phyloP scores from a whole-genome alignment of 2,797 vertebrate genomes.

The Halcyon leucocephala region DNA sequence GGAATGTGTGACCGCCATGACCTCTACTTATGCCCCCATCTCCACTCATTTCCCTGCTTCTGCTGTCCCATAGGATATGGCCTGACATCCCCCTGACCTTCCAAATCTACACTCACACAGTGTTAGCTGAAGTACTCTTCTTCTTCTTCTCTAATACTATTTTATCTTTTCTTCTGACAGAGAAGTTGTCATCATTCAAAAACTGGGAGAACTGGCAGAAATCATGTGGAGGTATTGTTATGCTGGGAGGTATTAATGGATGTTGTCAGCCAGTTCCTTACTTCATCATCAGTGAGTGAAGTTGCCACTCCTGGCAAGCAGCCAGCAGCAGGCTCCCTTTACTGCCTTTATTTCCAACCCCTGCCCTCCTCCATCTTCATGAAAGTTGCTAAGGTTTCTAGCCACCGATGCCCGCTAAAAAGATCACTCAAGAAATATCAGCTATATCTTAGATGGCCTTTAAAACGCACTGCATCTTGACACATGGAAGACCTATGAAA shows the following conservation, averaged over 20 bases:
- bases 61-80: background rate
- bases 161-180: background rate
- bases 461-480: background rate
- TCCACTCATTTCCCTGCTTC: background rate
- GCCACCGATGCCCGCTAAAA: background rate
- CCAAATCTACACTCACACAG: background rate
- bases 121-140: background rate
- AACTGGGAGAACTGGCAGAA: background rate
- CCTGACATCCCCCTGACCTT: background rate
- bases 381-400: background rate
- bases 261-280: conserved; percentile 19
- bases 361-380: background rate
- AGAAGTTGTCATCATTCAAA: background rate
- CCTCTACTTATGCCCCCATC: background rate
- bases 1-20: background rate
- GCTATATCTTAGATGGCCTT: background rate
- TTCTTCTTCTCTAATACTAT: background rate
- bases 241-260: background rate
- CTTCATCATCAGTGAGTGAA: background rate
- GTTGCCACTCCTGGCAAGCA: background rate
- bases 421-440: background rate
- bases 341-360: background rate
- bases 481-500: background rate
- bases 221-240: background rate
- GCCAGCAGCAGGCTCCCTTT: background rate